These are phyloP conservation scores for Sus cebifrons DNA, from an alignment of 2,797 vertebrate species.

Conservation along the genomic window DNA sequence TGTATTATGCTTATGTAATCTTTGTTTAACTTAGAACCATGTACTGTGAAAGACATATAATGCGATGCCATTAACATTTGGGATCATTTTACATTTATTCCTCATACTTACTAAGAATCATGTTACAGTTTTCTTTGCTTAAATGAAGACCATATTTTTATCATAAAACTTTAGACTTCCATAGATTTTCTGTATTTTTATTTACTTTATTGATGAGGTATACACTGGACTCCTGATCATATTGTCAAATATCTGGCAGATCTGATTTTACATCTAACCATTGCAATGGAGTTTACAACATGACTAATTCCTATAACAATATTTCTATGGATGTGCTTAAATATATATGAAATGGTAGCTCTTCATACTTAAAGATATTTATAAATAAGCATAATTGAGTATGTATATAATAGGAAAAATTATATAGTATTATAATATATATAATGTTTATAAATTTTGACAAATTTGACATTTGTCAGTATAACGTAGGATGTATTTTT, in stretches of 20 bases:
- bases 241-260: not conserved
- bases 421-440: not conserved
- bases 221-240: not conserved
- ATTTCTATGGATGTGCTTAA: not conserved
- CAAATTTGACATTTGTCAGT: not conserved
- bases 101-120: slow-evolving; percentile 7
- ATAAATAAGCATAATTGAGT: not conserved
- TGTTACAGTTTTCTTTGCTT: not conserved
- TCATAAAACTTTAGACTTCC: not conserved
- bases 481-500: not conserved
- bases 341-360: not conserved
- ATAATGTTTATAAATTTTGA: not conserved
- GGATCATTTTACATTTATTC: not conserved
- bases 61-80: not conserved
- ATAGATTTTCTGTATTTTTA: not conserved
- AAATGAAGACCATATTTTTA: not conserved
- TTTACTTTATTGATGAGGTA: not conserved
- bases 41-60: not conserved
- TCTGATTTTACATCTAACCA: not conserved
- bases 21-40: slow-evolving; percentile 14
- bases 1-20: not conserved
- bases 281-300: not conserved
- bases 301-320: not conserved
- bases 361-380: not conserved
- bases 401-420: not conserved